Percentiles rank a stretch among this genome's conserved stretches.
Conservation (phyloP, 2,113 vertebrate genomes). For the Taxidea taxus region DNA sequence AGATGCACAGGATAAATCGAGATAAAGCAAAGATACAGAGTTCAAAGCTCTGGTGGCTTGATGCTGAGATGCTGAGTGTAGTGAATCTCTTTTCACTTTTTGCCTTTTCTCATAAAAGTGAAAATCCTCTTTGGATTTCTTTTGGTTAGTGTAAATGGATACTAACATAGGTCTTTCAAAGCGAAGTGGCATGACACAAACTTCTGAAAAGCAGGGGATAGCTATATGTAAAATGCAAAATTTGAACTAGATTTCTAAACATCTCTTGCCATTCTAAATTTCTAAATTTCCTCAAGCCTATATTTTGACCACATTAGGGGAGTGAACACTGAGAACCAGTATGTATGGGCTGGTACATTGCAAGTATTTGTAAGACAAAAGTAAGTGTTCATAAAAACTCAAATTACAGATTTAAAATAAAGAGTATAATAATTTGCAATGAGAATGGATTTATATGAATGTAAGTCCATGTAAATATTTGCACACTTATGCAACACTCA, state of each 20-base stretch:
- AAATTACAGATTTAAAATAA: background rate
- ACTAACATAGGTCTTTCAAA: background rate
- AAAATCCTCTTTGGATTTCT: background rate
- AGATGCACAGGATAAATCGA: background rate
- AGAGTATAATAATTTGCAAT: background rate
- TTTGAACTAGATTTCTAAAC: background rate
- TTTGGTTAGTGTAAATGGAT: background rate
- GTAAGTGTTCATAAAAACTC: background rate
- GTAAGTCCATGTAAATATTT: conserved; percentile 17
- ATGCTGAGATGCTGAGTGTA: background rate
- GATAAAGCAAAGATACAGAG: background rate
- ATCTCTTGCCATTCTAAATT: background rate
- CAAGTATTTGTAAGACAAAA: background rate
- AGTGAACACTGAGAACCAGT: background rate
- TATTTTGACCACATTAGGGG: background rate
- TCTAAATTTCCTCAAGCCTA: background rate
- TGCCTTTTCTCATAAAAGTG: background rate
- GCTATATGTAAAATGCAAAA: background rate
- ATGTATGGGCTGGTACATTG: background rate
- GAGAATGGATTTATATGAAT: background rate
- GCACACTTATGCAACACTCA: background rate
- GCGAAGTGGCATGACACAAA: background rate
- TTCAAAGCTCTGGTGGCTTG: background rate
- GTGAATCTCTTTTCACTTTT: background rate
- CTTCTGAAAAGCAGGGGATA: background rate